Conservation (phyloP, 2,888 invertebrate species). For the Apantesis nais region DNA sequence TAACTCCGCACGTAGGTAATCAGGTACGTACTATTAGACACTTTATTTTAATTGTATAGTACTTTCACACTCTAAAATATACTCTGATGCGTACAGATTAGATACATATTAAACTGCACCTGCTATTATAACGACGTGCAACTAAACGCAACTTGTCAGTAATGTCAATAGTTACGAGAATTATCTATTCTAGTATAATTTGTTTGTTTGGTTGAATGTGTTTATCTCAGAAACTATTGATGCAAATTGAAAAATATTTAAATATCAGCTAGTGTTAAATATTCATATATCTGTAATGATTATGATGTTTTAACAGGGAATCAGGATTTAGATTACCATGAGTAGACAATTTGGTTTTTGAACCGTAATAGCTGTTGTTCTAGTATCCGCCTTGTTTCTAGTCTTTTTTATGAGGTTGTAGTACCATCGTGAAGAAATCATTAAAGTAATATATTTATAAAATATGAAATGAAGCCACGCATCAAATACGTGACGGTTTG, state of each 20-base stretch:
- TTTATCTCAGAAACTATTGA: no score
- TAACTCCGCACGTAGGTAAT: constrained; percentile 36
- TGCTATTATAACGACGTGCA: not conserved
- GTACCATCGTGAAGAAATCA: not conserved
- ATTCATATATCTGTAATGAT: no score
- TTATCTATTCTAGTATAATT: no score
- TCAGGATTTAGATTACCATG: no score
- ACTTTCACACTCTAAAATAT: not conserved
- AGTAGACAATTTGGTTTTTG: no score
- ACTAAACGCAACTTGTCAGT: not conserved
- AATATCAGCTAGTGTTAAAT: no score
- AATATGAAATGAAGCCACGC: constrained; percentile 33
- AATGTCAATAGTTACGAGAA: not conserved
- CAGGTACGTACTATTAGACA: not conserved
- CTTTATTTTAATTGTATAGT: not conserved
- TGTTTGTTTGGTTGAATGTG: no score
- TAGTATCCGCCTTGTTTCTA: no score
- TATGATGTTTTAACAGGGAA: no score
- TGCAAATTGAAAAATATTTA: no score
- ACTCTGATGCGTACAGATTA: not conserved
- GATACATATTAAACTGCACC: not conserved
- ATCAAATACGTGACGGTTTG: constrained; percentile 50
- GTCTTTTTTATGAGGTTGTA: not conserved
- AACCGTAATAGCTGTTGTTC: no score
- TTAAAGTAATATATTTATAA: not conserved